Percentiles rank a stretch among this genome's conserved stretches.
Evolutionary conservation across 1,140 invertebrate genomes (phyloP).

Genomic region (Kradibia gibbosae): DNA sequence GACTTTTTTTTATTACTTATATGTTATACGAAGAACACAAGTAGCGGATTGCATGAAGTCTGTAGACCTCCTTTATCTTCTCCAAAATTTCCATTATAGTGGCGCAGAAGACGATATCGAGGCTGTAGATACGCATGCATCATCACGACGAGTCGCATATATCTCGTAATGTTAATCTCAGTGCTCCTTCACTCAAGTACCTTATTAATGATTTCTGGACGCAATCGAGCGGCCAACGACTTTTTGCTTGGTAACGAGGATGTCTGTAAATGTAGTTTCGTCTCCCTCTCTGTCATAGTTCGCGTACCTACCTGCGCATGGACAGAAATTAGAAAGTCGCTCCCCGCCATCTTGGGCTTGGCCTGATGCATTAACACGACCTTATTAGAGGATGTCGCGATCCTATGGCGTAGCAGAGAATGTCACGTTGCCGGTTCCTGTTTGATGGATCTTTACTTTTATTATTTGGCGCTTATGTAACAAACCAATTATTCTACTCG

Average conservation of each 20-base stretch:
- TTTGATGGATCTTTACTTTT: too few species aligned
- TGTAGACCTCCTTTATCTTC: not conserved
- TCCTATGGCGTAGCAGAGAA: not conserved
- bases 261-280: constrained; percentile 54
- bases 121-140: not conserved
- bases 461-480: too few species aligned
- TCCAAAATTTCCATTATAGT: not conserved
- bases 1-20: too few species aligned
- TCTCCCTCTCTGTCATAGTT: constrained; percentile 37
- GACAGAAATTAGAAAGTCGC: constrained; percentile 17
- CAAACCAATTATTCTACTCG: too few species aligned
- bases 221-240: constrained; percentile 45
- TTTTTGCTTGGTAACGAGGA: constrained; percentile 50
- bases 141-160: not conserved
- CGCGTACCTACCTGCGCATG: not conserved
- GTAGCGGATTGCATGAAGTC: too few species aligned
- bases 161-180: constrained; percentile 33
- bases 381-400: too few species aligned
- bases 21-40: too few species aligned
- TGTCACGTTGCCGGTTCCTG: not conserved
- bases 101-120: not conserved
- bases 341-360: not conserved
- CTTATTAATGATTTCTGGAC: constrained; percentile 55
- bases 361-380: not conserved
- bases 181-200: constrained; percentile 20